Evolutionary conservation across 2,113 vertebrate species (phyloP).

Genomic region (Suricata suricatta): DNA sequence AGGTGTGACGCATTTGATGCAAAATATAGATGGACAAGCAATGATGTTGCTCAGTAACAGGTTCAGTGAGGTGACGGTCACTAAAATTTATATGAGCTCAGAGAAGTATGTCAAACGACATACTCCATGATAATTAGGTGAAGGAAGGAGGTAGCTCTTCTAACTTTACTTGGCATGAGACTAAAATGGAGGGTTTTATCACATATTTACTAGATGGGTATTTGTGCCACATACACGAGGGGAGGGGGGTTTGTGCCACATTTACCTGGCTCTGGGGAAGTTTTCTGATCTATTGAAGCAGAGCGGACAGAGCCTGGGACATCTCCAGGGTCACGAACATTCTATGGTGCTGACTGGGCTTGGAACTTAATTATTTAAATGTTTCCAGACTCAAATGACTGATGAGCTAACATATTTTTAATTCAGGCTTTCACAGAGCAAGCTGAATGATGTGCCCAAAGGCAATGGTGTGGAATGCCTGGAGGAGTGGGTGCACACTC

Average conservation of each 20-base stretch:
- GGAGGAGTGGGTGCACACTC: neutral
- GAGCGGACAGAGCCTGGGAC: neutral
- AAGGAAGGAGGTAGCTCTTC: neutral
- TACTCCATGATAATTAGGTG: neutral
- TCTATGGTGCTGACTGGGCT: slow-evolving; percentile 20
- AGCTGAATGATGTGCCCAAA: neutral
- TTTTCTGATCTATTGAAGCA: neutral
- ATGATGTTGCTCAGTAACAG: slow-evolving; percentile 3
- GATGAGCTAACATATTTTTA: slow-evolving; percentile 71
- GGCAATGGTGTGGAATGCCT: neutral
- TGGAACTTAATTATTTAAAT: slow-evolving; percentile 79
- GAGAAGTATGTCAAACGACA: neutral
- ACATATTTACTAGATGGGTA: neutral
- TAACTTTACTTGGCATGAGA: neutral
- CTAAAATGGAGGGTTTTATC: neutral
- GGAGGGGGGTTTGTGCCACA: neutral
- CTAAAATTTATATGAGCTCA: slow-evolving; percentile 47
- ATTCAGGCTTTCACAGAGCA: slow-evolving; percentile 38
- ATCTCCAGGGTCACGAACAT: neutral
- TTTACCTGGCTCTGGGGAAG: neutral
- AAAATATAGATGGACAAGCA: slow-evolving; percentile 42
- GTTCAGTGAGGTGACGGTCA: neutral
- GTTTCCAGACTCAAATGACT: slow-evolving; percentile 76
- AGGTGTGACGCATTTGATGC: slow-evolving; percentile 52
- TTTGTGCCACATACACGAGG: neutral